Evolutionary conservation across 2,113 vertebrate species (phyloP).

Genomic region (Bufo bufo): DNA sequence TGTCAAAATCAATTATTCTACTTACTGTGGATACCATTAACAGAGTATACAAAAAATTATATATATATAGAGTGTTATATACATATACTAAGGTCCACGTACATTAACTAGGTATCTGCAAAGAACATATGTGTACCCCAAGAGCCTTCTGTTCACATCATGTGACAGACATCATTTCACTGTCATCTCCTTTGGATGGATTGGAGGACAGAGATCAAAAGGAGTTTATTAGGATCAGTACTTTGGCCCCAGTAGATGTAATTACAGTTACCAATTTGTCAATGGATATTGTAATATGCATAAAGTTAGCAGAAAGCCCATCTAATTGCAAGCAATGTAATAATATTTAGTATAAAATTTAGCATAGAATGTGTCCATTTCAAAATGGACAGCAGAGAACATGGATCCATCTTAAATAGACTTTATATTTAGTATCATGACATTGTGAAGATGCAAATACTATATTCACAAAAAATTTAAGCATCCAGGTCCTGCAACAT

Average conservation of each 20-base stretch:
- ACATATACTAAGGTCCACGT: background rate
- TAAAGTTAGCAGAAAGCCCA: too few relatives aligned
- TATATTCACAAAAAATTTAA: background rate
- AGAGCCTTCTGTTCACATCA: constrained; percentile 1
- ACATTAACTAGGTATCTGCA: background rate
- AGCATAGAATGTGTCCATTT: background rate
- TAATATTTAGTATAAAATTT: background rate
- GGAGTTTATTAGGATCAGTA: background rate
- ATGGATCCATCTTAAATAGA: constrained; percentile 1
- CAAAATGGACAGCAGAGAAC: constrained; percentile 3
- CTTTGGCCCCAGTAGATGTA: background rate
- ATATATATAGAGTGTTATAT: too few relatives aligned
- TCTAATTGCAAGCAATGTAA: background rate
- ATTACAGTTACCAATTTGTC: background rate
- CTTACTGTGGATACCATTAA: constrained; percentile 11
- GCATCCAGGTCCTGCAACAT: background rate
- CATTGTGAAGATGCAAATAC: background rate
- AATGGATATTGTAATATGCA: background rate
- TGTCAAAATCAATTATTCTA: constrained; percentile 47
- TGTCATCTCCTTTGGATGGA: background rate
- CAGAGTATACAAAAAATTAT: background rate
- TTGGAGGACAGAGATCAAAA: background rate
- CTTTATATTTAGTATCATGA: background rate
- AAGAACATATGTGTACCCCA: background rate
- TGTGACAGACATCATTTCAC: background rate